Percentiles rank a stretch among this genome's conserved stretches.
These are phyloP conservation scores for Phengaris alcon DNA, from an alignment of 2,888 invertebrate genomes.

Conservation along the genomic window DNA sequence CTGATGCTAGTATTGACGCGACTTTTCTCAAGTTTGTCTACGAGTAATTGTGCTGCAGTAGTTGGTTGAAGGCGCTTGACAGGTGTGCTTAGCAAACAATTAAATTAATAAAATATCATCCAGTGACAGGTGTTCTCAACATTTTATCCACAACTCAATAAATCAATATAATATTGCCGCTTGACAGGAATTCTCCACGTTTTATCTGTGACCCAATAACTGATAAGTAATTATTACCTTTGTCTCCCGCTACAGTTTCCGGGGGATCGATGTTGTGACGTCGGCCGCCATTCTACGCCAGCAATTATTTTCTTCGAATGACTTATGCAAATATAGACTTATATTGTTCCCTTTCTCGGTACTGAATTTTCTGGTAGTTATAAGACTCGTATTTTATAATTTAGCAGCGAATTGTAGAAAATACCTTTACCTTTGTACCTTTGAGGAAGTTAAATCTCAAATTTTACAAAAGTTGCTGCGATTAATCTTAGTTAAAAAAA, in stretches of 20 bases:
- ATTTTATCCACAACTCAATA: neutral
- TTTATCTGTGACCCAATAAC: neutral
- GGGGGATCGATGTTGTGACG: constrained; percentile 73
- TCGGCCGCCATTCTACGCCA: constrained; percentile 47
- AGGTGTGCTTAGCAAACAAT: neutral
- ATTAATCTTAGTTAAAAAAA: too few species aligned
- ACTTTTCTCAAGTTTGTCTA: too few species aligned
- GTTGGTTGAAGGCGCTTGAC: too few species aligned
- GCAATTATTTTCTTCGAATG: constrained; percentile 26
- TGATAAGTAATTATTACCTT: constrained; percentile 9
- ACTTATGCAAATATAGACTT: neutral
- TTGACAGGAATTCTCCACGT: too few species aligned
- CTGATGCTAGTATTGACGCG: too few species aligned
- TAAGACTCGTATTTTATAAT: neutral
- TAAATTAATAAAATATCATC: neutral
- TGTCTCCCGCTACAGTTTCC: neutral
- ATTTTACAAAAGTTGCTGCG: too few species aligned
- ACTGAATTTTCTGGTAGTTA: neutral
- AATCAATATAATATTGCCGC: too few species aligned
- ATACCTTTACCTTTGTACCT: too few species aligned
- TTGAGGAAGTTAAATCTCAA: too few species aligned
- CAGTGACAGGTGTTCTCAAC: neutral
- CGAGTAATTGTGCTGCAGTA: too few species aligned
- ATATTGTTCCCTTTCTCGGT: neutral
- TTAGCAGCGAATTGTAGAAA: neutral